Evolutionary conservation across 1,140 invertebrate species (phyloP).

Genomic region (Teleogryllus occipitalis): DNA sequence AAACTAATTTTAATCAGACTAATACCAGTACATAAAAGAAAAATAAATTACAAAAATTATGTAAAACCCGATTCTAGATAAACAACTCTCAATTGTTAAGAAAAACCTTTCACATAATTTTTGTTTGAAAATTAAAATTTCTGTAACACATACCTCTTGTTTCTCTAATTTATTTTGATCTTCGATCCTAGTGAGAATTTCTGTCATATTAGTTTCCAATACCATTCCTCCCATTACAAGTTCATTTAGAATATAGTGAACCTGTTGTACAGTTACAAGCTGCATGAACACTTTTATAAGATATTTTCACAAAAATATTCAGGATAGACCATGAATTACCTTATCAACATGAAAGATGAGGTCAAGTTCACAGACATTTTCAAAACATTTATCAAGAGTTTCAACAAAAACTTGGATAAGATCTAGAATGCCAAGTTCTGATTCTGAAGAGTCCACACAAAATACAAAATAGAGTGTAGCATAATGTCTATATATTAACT

Average conservation of each 20-base stretch:
- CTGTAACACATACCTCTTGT: constrained; percentile 64
- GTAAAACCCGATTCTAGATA: too few relatives aligned
- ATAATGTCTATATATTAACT: constrained; percentile 97
- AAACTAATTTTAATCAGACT: too few relatives aligned
- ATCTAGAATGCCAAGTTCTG: constrained; percentile 96
- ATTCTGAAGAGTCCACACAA: constrained; percentile 98
- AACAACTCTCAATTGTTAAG: too few relatives aligned
- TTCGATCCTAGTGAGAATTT: constrained; percentile 92
- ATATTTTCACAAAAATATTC: not conserved
- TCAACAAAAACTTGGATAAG: constrained; percentile 99
- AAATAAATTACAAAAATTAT: too few relatives aligned
- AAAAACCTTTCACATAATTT: too few relatives aligned
- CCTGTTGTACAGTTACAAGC: constrained; percentile 41
- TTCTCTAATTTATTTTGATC: constrained; percentile 98
- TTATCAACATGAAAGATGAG: constrained; percentile 99
- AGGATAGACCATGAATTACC: constrained; percentile 35
- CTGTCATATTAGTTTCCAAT: constrained; percentile 98
- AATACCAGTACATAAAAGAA: too few relatives aligned
- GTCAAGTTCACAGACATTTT: constrained; percentile 99
- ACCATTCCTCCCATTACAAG: constrained; percentile 99
- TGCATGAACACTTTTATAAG: not conserved
- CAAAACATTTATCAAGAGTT: constrained; percentile 98
- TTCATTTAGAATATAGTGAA: constrained; percentile 96
- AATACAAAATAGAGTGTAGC: constrained; percentile 99
- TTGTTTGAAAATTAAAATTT: too few relatives aligned